phyloP scores from a whole-genome alignment of 2,113 vertebrate species.

The Oryzias curvinotus region DNA sequence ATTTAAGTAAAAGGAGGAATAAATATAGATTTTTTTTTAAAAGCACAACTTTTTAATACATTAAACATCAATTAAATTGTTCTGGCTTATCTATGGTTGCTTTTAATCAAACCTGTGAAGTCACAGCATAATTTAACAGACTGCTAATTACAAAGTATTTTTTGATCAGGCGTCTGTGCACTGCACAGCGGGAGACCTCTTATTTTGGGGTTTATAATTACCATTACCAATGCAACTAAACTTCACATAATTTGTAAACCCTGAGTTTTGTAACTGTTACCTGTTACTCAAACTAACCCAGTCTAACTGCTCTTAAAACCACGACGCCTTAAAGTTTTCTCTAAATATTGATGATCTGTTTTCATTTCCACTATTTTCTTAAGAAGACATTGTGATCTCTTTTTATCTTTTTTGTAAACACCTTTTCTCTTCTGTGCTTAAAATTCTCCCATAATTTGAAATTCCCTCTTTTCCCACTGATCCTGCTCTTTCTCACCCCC shows the following conservation, averaged over 20 bases:
- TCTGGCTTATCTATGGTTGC: not conserved
- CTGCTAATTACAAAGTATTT: not conserved
- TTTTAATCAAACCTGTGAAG: conserved; percentile 10
- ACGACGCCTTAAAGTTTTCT: conserved; percentile 1
- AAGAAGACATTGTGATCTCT: conserved; percentile 1
- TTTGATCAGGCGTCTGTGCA: not conserved
- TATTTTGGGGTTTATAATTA: not conserved
- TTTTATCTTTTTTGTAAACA: not conserved
- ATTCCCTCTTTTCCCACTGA: not conserved
- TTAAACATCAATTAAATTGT: not conserved
- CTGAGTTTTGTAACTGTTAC: too few relatives aligned
- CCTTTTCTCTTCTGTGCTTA: not conserved
- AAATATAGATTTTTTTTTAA: too few relatives aligned
- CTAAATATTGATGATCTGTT: not conserved
- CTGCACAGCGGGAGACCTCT: not conserved
- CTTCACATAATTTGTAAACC: too few relatives aligned
- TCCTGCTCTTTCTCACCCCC: conserved; percentile 2
- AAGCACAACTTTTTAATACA: not conserved
- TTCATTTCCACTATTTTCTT: too few relatives aligned
- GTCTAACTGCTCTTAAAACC: not conserved
- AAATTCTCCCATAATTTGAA: not conserved
- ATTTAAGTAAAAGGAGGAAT: conserved; percentile 1
- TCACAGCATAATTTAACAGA: not conserved
- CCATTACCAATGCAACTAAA: not conserved
- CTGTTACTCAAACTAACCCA: not conserved